Evolutionary conservation across 2,113 vertebrate species (phyloP).

Genomic region (Panthera tigris): DNA sequence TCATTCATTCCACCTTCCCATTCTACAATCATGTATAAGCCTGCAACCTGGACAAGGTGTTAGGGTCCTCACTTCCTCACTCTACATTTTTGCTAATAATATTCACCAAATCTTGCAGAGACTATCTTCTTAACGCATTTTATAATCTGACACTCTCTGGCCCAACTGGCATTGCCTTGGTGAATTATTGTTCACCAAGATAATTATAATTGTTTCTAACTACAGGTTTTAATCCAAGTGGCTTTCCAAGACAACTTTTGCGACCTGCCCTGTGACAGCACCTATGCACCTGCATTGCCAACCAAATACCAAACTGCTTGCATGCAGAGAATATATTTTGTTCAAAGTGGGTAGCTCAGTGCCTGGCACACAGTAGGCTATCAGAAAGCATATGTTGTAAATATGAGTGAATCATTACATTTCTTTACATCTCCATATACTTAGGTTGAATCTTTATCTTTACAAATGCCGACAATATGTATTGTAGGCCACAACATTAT

Average conservation of each 20-base stretch:
- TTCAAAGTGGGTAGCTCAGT: neutral
- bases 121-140: neutral
- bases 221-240: neutral
- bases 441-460: neutral
- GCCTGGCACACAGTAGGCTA: neutral
- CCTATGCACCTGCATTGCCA: neutral
- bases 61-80: neutral
- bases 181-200: neutral
- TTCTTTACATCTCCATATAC: neutral
- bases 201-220: neutral
- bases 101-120: neutral
- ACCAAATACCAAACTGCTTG: neutral
- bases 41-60: neutral
- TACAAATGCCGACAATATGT: neutral
- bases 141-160: neutral
- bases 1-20: neutral
- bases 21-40: neutral
- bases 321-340: neutral
- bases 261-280: neutral
- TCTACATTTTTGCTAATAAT: neutral
- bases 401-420: neutral
- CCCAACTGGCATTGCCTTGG: neutral
- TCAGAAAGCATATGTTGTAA: neutral
- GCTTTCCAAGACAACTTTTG: neutral
- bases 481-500: neutral